phyloP scores from a whole-genome alignment of 2,888 invertebrate species.

The Loripinus fragilis region DNA sequence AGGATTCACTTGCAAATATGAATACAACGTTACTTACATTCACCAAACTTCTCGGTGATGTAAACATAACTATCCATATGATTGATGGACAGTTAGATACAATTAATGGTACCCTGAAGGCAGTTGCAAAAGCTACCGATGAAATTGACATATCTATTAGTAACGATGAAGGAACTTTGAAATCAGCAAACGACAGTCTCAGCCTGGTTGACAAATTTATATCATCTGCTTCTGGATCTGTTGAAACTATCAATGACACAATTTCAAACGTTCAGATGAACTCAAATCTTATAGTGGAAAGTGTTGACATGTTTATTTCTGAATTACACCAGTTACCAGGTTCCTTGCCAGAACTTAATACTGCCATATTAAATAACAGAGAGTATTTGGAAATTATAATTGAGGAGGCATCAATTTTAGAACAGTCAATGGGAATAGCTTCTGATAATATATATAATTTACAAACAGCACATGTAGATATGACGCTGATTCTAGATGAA shows the following conservation, averaged over 20 bases:
- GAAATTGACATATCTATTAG: slow-evolving; percentile 38
- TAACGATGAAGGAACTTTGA: slow-evolving; percentile 34
- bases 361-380: slow-evolving; percentile 37
- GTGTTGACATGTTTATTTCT: neutral
- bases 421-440: slow-evolving; percentile 15
- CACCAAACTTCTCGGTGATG: slow-evolving; percentile 32
- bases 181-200: slow-evolving; percentile 33
- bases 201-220: neutral
- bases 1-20: slow-evolving; percentile 35
- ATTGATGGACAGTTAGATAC: slow-evolving; percentile 26
- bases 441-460: neutral
- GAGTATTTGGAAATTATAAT: slow-evolving; percentile 26
- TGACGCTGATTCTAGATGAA: neutral
- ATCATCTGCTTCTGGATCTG: neutral
- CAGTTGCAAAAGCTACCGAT: slow-evolving; percentile 23
- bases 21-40: slow-evolving; percentile 36
- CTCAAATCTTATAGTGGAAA: neutral
- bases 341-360: slow-evolving; percentile 28
- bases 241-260: neutral
- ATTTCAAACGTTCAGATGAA: neutral
- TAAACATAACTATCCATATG: slow-evolving; percentile 40
- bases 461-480: neutral
- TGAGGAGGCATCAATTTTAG: slow-evolving; percentile 12
- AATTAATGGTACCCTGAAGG: slow-evolving; percentile 33
- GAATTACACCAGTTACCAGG: slow-evolving; percentile 18